Conservation (phyloP, 2,888 invertebrate species). For the Prosopocoilus inquinatus region DNA sequence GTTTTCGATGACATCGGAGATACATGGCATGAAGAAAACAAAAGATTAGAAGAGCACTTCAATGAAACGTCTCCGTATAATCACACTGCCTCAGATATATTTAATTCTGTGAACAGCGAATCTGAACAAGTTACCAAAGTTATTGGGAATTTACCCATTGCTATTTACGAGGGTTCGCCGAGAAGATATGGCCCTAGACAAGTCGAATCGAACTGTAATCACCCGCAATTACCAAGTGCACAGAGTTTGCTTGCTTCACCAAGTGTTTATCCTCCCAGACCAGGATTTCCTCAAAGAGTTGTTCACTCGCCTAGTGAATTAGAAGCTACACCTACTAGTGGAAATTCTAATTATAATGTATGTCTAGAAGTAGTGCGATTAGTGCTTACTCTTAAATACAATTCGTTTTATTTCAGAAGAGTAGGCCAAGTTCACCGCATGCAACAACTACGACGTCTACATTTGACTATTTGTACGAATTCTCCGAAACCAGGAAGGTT, state of each 20-base stretch:
- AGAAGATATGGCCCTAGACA: constrained; percentile 74
- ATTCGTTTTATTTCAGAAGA: constrained; percentile 16
- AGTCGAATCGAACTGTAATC: constrained; percentile 47
- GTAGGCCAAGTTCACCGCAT: constrained; percentile 29
- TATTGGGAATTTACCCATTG: constrained; percentile 85
- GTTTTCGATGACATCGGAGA: constrained; percentile 86
- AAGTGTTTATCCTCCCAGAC: constrained; percentile 72
- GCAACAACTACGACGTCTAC: constrained; percentile 56
- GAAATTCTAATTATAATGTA: constrained; percentile 42
- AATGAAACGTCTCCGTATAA: constrained; percentile 25
- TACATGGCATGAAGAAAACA: constrained; percentile 67
- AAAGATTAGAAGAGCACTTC: constrained; percentile 26
- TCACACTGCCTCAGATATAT: constrained; percentile 38
- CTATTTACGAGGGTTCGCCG: constrained; percentile 90
- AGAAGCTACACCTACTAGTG: constrained; percentile 40
- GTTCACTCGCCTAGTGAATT: constrained; percentile 49
- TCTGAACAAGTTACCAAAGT: constrained; percentile 60
- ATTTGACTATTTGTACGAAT: constrained; percentile 88
- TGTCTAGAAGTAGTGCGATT: constrained; percentile 32
- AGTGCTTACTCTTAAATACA: constrained; percentile 18
- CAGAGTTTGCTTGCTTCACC: constrained; percentile 62
- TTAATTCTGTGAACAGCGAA: constrained; percentile 40
- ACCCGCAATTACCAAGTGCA: constrained; percentile 58
- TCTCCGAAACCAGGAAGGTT: constrained; percentile 89
- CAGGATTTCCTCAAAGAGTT: constrained; percentile 80